Evolutionary conservation across 37 sponge, comb jelly and placozoan species (phyloP), one percentile per base, ranked within the genome.

Genomic region (Agelas oroides): DNA sequence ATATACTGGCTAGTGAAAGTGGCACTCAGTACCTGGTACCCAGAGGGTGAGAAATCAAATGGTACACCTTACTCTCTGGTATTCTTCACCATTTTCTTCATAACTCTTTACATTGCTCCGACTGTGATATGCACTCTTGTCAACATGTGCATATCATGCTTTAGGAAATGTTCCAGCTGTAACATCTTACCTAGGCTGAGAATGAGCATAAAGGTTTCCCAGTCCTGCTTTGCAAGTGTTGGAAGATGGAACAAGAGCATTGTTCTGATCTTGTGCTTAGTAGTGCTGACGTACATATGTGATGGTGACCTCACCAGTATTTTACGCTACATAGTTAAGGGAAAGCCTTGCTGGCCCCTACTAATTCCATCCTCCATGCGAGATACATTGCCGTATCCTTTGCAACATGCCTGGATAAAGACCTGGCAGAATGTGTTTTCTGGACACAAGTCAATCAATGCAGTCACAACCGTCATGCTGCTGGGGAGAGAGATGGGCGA

Each of bases 51-150:
- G 65, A 41, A 30, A 5, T 84, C 84, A 21, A 84, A 84, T 75
- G 84, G 84, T 64, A 75, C 84, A 52, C 84, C 84, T 14, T 40
- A 56, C 27, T 83, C 83, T 63, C 63, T 83, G 65, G 61, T 83
- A 40, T 41, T 83, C 24, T 83, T 83, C 60, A 62, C 83, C 27
- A 65, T 61, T 1, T 2, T 63, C 11, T 83, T 83, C 25, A 73
- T 72, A 24, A 15, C 28, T 27, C 25, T 83, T 13, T 83, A 40
- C 52, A 39, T 83, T 19, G 13, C 61, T 15, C 83, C 83, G 27
- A 71, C 73, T 15, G 14, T 37, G 30, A 13, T 73, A 6, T 27
- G 13, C 11, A 1, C 46, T 32, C 32, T 15, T 68, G 13, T 37
- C 41, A 35, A 30, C 19, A 32, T n/a, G 34, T 16, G 18, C 41